Evolutionary conservation across 2,113 vertebrate species (phyloP), one percentile per base, ranked within the genome.

Genomic region (Actinemys pallida): DNA sequence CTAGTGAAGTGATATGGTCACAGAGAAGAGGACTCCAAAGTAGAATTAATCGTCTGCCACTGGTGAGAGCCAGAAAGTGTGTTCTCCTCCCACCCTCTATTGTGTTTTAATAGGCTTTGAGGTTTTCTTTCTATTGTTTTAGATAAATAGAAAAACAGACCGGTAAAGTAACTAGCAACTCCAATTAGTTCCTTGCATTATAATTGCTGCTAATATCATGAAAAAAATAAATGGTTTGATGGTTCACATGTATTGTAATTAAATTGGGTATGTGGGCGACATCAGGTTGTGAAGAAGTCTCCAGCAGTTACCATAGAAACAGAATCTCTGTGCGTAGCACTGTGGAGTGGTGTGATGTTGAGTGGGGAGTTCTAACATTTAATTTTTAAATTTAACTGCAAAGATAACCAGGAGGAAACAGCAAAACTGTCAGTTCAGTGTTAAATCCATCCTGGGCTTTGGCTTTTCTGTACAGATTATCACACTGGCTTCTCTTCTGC

Each of bases 251-350:
- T 94, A 78, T n/a, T 90, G 83, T 93, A 95, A 96, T 96, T 96
- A 96, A 96, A 94, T 94, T 96, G 94, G 87, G 90, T 94, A 81
- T 90, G 90, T 95, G 92, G 90, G 75, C 96, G 92, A 97, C 91
- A 95, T 96, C 94, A 95, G 94, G 31, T 90, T 97, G 89, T 84
- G 93, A 98, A 94, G 95, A 97, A 88, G 57, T 96, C 93, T 98
- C 75, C 85, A 75, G 90, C 88, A 91, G 98, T 98, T 98, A 81
- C 98, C 97, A 98, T 98, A 95, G 98, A 95, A 98, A 98, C 98
- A 95, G 81, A 94, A 94, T 95, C 97, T 97, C 84, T 95, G 96
- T 92, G 93, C 97, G 89, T 88, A 97, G 88, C 2, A 47, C 92
- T 96, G 94, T 84, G 93, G 91, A 97, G 88, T 97, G 88, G 94